Percentiles rank a stretch among this genome's conserved stretches.
Conservation (phyloP, 1,140 invertebrate genomes). For the Drosophila oshimai region DNA sequence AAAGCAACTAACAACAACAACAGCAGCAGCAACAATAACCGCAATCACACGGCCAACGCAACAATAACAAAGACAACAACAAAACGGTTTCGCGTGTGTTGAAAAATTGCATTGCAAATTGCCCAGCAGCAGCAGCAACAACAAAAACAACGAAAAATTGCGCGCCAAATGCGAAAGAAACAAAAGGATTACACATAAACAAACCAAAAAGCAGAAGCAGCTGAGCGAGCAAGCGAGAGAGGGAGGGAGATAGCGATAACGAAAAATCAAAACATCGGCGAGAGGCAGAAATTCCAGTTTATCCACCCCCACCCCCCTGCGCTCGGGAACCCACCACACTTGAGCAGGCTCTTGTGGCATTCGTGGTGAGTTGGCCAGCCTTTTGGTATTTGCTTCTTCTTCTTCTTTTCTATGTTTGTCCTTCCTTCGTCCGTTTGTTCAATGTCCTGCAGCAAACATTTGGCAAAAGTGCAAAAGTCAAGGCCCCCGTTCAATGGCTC, state of each 20-base stretch:
- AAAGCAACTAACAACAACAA: constrained; percentile 29
- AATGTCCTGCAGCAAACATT: constrained; percentile 51
- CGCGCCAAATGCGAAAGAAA: constrained; percentile 66
- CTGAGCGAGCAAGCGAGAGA: constrained; percentile 8
- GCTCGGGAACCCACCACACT: background rate
- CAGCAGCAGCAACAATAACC: constrained; percentile 36
- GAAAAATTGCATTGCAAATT: constrained; percentile 42
- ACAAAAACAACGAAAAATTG: constrained; percentile 51
- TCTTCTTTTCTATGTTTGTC: constrained; percentile 2
- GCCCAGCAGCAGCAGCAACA: constrained; percentile 7
- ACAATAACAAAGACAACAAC: constrained; percentile 30
- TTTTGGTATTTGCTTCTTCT: constrained; percentile 8
- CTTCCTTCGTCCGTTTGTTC: background rate
- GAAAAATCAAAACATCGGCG: constrained; percentile 49
- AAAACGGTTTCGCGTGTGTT: constrained; percentile 61
- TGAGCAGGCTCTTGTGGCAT: constrained; percentile 29
- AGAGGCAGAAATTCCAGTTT: constrained; percentile 38
- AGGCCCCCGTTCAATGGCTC: constrained; percentile 55
- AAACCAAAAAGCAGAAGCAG: constrained; percentile 28
- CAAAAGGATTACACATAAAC: constrained; percentile 69
- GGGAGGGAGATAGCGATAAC: background rate
- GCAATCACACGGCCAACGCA: constrained; percentile 23
- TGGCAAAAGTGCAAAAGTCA: constrained; percentile 73
- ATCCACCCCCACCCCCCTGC: background rate
- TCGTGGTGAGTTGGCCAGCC: constrained; percentile 19